Conservation (phyloP, 1,140 invertebrate genomes). For the Ditylenchus dipsaci region DNA sequence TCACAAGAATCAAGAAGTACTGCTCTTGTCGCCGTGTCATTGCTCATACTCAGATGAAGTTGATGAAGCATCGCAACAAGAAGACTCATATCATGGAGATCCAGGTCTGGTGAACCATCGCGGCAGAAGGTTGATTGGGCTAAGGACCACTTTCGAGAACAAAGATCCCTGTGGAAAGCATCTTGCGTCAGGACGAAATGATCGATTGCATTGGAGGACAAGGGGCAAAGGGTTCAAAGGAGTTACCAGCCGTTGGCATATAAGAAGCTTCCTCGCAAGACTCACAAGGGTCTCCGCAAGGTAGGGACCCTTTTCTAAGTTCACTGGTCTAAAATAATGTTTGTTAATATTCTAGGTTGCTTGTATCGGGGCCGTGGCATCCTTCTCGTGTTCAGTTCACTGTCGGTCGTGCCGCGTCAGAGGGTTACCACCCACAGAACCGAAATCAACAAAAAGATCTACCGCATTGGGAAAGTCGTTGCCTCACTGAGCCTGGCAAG, state of each 20-base stretch:
- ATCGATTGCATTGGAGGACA: constrained; percentile 95
- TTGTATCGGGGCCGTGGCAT: constrained; percentile 99
- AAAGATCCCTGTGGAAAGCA: constrained; percentile 76
- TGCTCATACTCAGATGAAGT: constrained; percentile 96
- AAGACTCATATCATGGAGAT: constrained; percentile 99
- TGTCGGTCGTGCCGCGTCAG: constrained; percentile 98
- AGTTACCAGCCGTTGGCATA: constrained; percentile 99
- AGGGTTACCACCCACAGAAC: constrained; percentile 99
- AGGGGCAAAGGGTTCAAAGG: constrained; percentile 99
- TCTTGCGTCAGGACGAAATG: constrained; percentile 96
- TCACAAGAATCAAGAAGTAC: constrained; percentile 95
- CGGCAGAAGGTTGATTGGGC: constrained; percentile 96
- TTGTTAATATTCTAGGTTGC: constrained; percentile 66
- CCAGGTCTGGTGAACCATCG: constrained; percentile 85
- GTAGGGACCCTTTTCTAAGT: constrained; percentile 57
- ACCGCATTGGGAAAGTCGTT: constrained; percentile 87
- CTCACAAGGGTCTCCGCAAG: constrained; percentile 98
- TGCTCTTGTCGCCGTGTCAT: constrained; percentile 92
- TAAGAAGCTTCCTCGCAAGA: constrained; percentile 98
- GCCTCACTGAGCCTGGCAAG: constrained; percentile 75
- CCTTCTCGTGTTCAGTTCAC: constrained; percentile 96
- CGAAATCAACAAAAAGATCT: constrained; percentile 99
- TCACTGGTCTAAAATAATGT: constrained; percentile 4
- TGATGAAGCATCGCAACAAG: constrained; percentile 95
- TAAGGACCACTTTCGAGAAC: constrained; percentile 89